Base-by-base conservation (phyloP, 2,888 invertebrate species). In the Mellilla xanthometata region DNA sequence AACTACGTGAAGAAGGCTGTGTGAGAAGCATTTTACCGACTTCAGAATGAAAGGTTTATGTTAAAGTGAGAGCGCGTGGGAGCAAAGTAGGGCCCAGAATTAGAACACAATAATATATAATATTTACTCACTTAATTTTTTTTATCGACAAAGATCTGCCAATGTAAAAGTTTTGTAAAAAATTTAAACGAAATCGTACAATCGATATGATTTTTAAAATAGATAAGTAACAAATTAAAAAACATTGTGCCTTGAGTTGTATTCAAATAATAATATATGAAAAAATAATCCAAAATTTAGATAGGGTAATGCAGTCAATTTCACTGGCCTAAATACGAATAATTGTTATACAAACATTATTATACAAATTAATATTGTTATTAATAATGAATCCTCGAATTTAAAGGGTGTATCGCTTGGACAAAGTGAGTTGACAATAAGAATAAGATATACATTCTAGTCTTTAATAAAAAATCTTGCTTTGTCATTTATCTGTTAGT, bases 381-480 rank as follows among this genome's bases (percentile, higher is more conserved):
- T 26, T 64, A 65, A 59, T 63, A 60, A 53, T 58, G 52, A 74
- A 75, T 73, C 73, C 87, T 87, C 86, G 87, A 86, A 87, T 86
- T 81, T 86, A 83, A n/a, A 82, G 82, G 68, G 67, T 74, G 68
- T 71, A 72, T 72, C 68, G 76, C 76, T 75, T 76, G 67, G 74
- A 78, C 75, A 69, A 76, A 82, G 84, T 80, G 82, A 75, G 75
- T 76, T 76, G 87, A 88, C 88, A 88, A 88, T 88, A 88, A 86
- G 72, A 88, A 88, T 88, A 88, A 86, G 72, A 78, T 73, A 63
- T 72, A 65, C 65, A 77, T 73, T 87, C 87, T 88, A 88, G 87
- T 88, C 87, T 80, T 65, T 70, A 67, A 70, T 72, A 64, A 69
- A n/a, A n/a, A 75, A 74, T 73, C 70, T 76, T 76, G 75, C 76